Evolutionary conservation across 2,888 invertebrate genomes (phyloP).

Genomic region (Cryptosula pallasiana): DNA sequence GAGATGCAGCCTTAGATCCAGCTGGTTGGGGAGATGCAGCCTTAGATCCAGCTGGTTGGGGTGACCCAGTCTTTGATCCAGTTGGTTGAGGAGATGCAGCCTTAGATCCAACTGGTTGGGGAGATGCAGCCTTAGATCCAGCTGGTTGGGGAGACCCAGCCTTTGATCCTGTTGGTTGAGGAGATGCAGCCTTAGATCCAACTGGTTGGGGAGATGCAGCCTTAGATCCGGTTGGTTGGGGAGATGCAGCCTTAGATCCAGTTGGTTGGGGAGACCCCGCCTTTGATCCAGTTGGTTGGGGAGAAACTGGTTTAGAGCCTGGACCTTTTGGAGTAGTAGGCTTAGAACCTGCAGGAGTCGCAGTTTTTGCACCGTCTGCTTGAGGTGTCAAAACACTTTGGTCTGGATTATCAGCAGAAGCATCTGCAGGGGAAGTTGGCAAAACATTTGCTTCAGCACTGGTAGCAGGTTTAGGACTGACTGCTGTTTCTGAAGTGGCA

Average conservation of each 20-base stretch:
- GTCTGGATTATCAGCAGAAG: not conserved
- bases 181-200: not conserved
- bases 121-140: not conserved
- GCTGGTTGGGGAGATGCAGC: not conserved
- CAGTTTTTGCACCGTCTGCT: slow-evolving; percentile 16
- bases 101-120: not conserved
- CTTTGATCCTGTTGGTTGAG: not conserved
- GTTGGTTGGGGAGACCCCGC: not conserved
- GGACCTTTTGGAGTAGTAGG: not conserved
- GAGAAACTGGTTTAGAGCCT: not conserved
- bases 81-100: not conserved
- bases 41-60: not conserved
- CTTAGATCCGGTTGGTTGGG: not conserved
- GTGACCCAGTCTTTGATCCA: not conserved
- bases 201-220: not conserved
- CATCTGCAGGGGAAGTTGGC: too few species aligned
- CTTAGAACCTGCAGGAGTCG: not conserved
- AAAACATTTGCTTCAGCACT: too few species aligned
- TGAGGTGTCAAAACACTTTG: not conserved
- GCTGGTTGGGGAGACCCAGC: not conserved
- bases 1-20: not conserved
- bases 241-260: not conserved
- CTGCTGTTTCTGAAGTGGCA: not conserved
- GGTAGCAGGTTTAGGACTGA: too few species aligned
- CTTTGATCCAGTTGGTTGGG: not conserved